Base-by-base conservation (phyloP, 2,797 vertebrate species). In the Pipistrellus kuhlii region DNA sequence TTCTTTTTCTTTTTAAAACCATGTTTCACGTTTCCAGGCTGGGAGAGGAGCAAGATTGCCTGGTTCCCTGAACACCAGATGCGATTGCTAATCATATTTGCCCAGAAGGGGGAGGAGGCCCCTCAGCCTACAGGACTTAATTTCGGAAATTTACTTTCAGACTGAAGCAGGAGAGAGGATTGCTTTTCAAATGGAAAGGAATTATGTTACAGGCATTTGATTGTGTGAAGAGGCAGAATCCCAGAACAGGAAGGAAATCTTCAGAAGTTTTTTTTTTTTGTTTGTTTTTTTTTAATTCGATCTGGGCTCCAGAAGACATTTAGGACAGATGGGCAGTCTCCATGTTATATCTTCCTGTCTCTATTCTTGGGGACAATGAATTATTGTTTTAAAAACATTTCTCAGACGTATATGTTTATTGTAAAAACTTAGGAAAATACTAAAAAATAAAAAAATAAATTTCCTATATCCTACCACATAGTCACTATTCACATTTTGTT, bases 181-280 rank as follows among this genome's bases (percentile, higher is more conserved):
- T 88, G 85, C 82, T 78, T 93, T 85, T 64, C 75, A 94, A 87
- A 94, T 88, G 46, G 92, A 90, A 89, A 69, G 80, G 90, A 93
- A 92, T 97, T 80, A 85, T 77, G 86, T 96, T 85, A 88, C 92
- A 93, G 89, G 44, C 94, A 71, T 91, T 87, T 80, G 85, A 93
- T 85, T 95, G 85, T 91, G 64, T 88, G 81, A 88, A 84, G 72
- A 91, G 62, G 71, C 82, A 14, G 88, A 91, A 64, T 78, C 84
- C 32, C 91, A 95, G 89, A 92, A 73, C 90, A 94, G 94, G 93
- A 97, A 95, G 94, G 94, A 97, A 96, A 94, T 95, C 86, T 94
- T 84, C 68, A 88, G 83, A 93, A 96, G 82, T 96, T 89, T 88
- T 48, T 81, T 55, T 88, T 48, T 38, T 38, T 80, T 41, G 35